Percentiles rank a stretch among this genome's conserved stretches.
These are phyloP conservation scores for Corythornis vintsioides DNA, from an alignment of 2,113 vertebrate genomes.

Conservation along the genomic window DNA sequence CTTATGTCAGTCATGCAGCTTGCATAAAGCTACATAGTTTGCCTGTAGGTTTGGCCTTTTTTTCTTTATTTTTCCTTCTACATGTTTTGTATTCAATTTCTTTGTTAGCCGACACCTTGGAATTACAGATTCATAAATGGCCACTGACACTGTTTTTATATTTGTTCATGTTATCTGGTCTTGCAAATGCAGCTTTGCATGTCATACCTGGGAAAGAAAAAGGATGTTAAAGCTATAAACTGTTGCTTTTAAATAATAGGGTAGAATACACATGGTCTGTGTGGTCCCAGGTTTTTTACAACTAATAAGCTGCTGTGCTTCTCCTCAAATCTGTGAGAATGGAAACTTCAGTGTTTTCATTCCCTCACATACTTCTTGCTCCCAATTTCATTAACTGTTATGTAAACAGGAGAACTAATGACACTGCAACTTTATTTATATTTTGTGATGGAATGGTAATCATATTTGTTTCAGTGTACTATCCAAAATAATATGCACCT, in stretches of 20 bases:
- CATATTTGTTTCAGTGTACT: neutral
- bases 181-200: constrained; percentile 34
- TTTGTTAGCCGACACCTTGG: constrained; percentile 67
- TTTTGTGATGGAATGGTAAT: neutral
- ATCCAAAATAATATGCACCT: neutral
- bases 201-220: constrained; percentile 11
- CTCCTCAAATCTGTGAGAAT: neutral
- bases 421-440: neutral
- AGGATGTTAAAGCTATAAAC: neutral
- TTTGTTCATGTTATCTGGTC: constrained; percentile 60
- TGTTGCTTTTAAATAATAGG: constrained; percentile 1
- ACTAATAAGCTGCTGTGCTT: neutral
- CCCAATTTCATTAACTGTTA: constrained; percentile 13
- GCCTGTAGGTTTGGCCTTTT: constrained; percentile 64
- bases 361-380: neutral
- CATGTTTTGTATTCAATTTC: constrained; percentile 59
- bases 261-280: neutral
- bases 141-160: constrained; percentile 68
- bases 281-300: neutral
- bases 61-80: neutral
- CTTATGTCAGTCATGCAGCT: constrained; percentile 70
- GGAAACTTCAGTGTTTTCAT: neutral
- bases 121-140: constrained; percentile 69
- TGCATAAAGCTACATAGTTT: constrained; percentile 70
- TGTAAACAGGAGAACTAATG: neutral